Evolutionary conservation across 2,888 invertebrate species (phyloP), one percentile per base, ranked within the genome.

Genomic region (Polylopha cassiicola): DNA sequence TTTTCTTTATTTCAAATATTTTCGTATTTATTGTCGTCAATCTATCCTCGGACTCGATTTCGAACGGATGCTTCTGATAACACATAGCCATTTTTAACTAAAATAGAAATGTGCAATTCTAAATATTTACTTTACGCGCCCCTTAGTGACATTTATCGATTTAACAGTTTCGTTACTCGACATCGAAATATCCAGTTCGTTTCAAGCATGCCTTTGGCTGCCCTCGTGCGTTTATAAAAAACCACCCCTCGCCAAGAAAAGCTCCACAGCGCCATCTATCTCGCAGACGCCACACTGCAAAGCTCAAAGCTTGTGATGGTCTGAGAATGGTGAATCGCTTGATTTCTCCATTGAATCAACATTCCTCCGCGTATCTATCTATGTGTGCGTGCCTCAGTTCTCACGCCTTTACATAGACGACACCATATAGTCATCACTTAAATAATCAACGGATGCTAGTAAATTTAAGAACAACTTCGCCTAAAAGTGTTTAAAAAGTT

Each of bases 1-100:
- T 93, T 80, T 94, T 95, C 74, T 94, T 95, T 39, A 94, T 90
- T 78, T 94, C 94, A 61, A 91, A 88, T 66, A 94, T 94, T 86
- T 93, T 91, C 51, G 90, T 91, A 69, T 93, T 93, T 32, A 91
- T 86, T 34, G 86, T 86, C 11, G 87, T 87, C 22, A 91, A 70
- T 26, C 81, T 86, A 44, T 88, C 88, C 30, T 87, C 87, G 3
- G 73, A 66, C 58, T 85, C 85, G 22, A 85, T 78, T 59, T 77
- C 84, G 45, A 87, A 81, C 23, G 86, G 77, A 67, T 81, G 86
- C 72, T 80, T 86, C 66, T 75, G 80, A 65, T 82, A 87, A 66
- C 81, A 85, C 46, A 53, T 61, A 24, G 65, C 58, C 65, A 66
- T 67, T 43, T 26, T 52, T 4, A n/a, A n/a, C n/a, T 10, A 5